phyloP scores from a whole-genome alignment of 2,797 vertebrate species.

The Enteromius fasciolatus region DNA sequence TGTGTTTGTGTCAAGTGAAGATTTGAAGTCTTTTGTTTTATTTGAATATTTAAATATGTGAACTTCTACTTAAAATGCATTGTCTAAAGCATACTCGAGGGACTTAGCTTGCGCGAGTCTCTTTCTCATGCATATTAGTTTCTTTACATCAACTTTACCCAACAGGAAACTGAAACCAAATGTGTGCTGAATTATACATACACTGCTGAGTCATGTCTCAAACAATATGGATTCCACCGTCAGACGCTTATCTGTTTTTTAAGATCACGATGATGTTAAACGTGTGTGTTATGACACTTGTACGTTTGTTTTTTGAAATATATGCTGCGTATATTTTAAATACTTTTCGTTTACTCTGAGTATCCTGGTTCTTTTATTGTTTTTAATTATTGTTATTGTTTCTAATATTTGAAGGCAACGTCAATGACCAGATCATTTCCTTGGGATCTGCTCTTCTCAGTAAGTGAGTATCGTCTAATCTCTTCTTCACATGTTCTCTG shows the following conservation, averaged over 20 bases:
- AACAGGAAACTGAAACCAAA: conserved; percentile 32
- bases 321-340: neutral
- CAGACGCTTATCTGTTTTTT: neutral
- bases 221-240: neutral
- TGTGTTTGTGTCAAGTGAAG: neutral
- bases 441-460: conserved; percentile 73
- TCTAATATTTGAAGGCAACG: conserved; percentile 63
- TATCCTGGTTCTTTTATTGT: neutral
- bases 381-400: neutral
- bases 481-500: neutral
- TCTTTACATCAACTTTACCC: conserved; percentile 9
- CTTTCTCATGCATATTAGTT: conserved; percentile 24
- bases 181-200: conserved; percentile 31
- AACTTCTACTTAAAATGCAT: neutral
- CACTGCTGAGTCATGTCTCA: conserved; percentile 26
- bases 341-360: neutral
- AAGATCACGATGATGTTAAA: neutral
- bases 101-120: neutral
- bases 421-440: conserved; percentile 72
- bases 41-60: conserved; percentile 15
- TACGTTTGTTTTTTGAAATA: neutral
- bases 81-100: neutral
- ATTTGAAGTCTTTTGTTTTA: neutral
- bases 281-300: neutral
- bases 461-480: conserved; percentile 71